Evolutionary conservation across 2,888 invertebrate species (phyloP), one percentile per base, ranked within the genome.

Genomic region (Pachycephus smyrnensis): DNA sequence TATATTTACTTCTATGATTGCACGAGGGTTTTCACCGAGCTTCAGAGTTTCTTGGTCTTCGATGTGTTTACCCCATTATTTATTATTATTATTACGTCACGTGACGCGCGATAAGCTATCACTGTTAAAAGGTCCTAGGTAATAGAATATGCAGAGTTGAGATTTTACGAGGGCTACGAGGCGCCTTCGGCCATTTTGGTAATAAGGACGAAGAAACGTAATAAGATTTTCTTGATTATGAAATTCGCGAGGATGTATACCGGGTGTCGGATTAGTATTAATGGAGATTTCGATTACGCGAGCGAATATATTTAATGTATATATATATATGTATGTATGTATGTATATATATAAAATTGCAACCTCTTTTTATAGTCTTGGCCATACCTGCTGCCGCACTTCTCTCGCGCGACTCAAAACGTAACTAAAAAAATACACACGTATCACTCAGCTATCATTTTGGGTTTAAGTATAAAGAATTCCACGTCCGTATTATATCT

Each of bases 401-500:
- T 2, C 2, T 6, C 23, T 23, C 55, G 55, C 23, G 55, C 55
- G 55, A 23, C 55, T 55, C 23, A 55, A 55, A 55, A 55, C 55
- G 55, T 55, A 55, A 55, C 55, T 55, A 55, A 55, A 40, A 55
- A 55, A 55, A 55, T 23, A 55, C 55, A 55, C 55, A 2, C 55
- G 55, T 23, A 23, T 55, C 55, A 9, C 55, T 23, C 55, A 3
- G 55, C 71, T 31, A 31, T 31, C 32, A 71, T 71, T 33, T 71
- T 31, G 1, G 31, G 32, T 12, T 32, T 71, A 71, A 71, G 12
- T 71, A 71, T 71, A 71, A 31, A 71, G 71, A 71, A 71, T 71
- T 71, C 31, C 32, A 32, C 71, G 78, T 76, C 76, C 80, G 75
- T 68, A 69, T 73, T 73, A 76, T 73, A 76, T 68, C 82, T 81